A percentile compares a stretch with the other conserved stretches of the same genome.
Conservation (phyloP, 2,113 vertebrate species). For the Albula glossodonta region DNA sequence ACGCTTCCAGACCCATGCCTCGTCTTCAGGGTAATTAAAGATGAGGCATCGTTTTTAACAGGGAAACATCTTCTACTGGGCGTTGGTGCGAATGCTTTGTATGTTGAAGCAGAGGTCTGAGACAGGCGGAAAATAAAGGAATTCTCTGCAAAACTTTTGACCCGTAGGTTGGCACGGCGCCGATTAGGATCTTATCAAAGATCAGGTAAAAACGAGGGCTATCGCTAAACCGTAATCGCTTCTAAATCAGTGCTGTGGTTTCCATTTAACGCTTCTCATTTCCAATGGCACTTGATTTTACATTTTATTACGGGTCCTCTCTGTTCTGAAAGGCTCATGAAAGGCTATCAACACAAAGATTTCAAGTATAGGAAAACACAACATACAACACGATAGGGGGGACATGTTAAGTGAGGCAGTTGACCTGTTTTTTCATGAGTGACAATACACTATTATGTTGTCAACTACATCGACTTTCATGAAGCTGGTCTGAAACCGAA, state of each 20-base stretch:
- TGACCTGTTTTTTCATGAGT: not conserved
- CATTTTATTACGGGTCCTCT: not conserved
- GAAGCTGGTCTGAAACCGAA: not conserved
- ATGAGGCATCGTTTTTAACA: not conserved
- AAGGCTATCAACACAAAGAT: not conserved
- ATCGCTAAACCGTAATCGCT: not conserved
- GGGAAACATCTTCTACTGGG: not conserved
- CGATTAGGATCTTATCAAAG: not conserved
- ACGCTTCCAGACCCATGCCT: not conserved
- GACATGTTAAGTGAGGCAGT: not conserved
- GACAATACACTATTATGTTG: not conserved
- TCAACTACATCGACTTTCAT: not conserved
- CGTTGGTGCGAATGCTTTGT: not conserved
- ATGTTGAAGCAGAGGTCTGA: not conserved
- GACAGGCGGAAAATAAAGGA: not conserved
- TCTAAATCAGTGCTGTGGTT: not conserved
- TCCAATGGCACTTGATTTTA: not conserved
- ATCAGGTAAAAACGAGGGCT: not conserved
- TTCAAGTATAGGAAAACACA: not conserved
- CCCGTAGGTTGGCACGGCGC: not conserved
- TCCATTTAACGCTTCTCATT: not conserved
- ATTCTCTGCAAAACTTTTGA: not conserved
- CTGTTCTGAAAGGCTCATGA: not conserved
- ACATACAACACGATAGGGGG: not conserved
- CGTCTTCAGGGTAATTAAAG: not conserved